Conservation (phyloP, 2,888 invertebrate species). For the Spicauda simplicius region DNA sequence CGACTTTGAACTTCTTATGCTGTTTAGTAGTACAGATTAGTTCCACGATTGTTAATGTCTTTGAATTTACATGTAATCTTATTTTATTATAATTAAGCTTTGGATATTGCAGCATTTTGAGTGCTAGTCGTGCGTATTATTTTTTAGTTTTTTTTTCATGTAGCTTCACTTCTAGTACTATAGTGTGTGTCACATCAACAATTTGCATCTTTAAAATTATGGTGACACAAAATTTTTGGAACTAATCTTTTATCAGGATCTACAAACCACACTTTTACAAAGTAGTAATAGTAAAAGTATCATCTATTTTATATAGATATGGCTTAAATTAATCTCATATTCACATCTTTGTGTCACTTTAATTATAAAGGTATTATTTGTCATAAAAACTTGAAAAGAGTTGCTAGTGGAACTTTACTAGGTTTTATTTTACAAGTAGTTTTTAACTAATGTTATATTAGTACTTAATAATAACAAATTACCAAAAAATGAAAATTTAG, state of each 20-base stretch:
- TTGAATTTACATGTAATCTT: not conserved
- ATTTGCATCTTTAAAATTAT: not conserved
- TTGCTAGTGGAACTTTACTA: slow-evolving; percentile 49
- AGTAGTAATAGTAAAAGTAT: too few species aligned
- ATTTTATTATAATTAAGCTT: slow-evolving; percentile 18
- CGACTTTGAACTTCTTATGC: not conserved
- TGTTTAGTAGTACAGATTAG: slow-evolving; percentile 1
- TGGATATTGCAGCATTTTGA: slow-evolving; percentile 62
- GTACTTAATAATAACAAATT: slow-evolving; percentile 77
- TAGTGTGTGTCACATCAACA: slow-evolving; percentile 44
- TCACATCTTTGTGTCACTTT: not conserved
- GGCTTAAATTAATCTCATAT: not conserved
- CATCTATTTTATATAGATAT: not conserved
- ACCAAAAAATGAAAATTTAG: slow-evolving; percentile 75
- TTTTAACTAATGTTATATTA: slow-evolving; percentile 67
- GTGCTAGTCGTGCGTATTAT: slow-evolving; percentile 72
- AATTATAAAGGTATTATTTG: not conserved
- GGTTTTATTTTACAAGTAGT: slow-evolving; percentile 66
- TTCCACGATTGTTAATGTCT: not conserved
- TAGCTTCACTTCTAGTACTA: slow-evolving; percentile 47
- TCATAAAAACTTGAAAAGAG: slow-evolving; percentile 7
- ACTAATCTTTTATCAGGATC: not conserved
- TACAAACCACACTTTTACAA: not conserved
- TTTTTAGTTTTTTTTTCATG: slow-evolving; percentile 44
- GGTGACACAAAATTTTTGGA: not conserved